A percentile compares a stretch with the other conserved stretches of the same genome.
Evolutionary conservation across 1,140 invertebrate genomes (phyloP).

Genomic region (Holotrichia oblita): DNA sequence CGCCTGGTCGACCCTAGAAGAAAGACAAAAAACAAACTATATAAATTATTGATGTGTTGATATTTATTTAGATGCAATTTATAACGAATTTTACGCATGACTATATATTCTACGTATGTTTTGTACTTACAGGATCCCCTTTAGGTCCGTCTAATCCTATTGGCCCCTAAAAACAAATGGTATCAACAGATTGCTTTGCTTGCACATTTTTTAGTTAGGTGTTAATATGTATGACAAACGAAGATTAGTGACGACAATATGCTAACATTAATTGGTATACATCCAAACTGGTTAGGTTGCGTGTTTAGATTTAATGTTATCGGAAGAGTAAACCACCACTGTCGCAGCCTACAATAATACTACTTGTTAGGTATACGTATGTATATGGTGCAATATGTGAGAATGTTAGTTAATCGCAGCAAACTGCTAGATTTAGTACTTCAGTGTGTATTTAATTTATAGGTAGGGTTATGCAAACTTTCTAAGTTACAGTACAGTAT

Average conservation of each 20-base stretch:
- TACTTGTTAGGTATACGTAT: no score
- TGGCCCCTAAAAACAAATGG: slow-evolving; percentile 79
- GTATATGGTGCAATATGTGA: background rate
- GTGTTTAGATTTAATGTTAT: background rate
- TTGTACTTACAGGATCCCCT: slow-evolving; percentile 84
- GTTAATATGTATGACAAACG: slow-evolving; percentile 32
- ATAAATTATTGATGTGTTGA: no score
- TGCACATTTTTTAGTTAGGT: slow-evolving; percentile 12
- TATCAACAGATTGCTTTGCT: slow-evolving; percentile 23
- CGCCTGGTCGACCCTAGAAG: slow-evolving; percentile 83
- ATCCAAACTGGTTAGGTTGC: background rate
- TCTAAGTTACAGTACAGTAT: no score
- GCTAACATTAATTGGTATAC: slow-evolving; percentile 37
- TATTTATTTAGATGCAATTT: no score
- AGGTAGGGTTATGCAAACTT: no score
- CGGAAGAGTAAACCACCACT: background rate
- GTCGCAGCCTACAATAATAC: background rate
- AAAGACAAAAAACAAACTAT: slow-evolving; percentile 53
- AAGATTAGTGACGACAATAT: slow-evolving; percentile 25
- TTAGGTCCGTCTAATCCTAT: slow-evolving; percentile 94
- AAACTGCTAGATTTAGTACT: background rate
- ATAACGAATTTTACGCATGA: no score
- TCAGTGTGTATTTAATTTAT: background rate
- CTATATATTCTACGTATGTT: no score
- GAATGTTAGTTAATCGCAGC: background rate